Conservation (phyloP, 2,113 vertebrate genomes). For the Mesocricetus auratus region DNA sequence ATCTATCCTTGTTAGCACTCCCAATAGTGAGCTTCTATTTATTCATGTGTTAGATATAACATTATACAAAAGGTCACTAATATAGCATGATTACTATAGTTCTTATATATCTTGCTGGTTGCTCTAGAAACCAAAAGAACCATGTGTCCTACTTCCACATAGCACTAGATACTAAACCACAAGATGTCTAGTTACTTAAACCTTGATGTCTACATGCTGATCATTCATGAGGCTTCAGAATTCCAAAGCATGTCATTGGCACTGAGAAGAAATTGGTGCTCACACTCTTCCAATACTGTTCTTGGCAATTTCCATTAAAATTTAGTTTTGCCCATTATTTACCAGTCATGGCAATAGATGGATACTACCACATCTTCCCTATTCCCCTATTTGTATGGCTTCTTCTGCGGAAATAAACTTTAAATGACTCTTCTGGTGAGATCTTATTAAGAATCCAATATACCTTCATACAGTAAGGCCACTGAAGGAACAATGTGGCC, state of each 20-base stretch:
- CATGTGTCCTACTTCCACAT: neutral
- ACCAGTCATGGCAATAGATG: neutral
- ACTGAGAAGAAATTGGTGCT: neutral
- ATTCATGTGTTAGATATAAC: neutral
- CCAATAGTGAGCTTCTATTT: fast-evolving
- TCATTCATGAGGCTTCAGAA: neutral
- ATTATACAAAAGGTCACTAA: neutral
- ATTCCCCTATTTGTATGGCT: neutral
- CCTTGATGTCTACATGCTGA: neutral
- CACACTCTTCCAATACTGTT: neutral
- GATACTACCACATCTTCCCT: fast-evolving
- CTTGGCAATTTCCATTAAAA: neutral
- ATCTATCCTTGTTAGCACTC: neutral
- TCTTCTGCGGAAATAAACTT: neutral
- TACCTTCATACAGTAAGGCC: neutral
- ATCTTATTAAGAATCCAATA: neutral
- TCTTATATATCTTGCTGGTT: neutral
- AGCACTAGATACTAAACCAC: neutral
- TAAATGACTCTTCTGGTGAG: neutral
- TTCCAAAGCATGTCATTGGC: neutral
- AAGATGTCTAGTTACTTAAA: neutral
- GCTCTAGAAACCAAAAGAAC: neutral
- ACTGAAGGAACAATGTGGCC: fast-evolving
- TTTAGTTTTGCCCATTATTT: neutral
- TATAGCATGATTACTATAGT: neutral